Evolutionary conservation across 23 tunicate species (phyloP).

Genomic region (Ciona savignyi): DNA sequence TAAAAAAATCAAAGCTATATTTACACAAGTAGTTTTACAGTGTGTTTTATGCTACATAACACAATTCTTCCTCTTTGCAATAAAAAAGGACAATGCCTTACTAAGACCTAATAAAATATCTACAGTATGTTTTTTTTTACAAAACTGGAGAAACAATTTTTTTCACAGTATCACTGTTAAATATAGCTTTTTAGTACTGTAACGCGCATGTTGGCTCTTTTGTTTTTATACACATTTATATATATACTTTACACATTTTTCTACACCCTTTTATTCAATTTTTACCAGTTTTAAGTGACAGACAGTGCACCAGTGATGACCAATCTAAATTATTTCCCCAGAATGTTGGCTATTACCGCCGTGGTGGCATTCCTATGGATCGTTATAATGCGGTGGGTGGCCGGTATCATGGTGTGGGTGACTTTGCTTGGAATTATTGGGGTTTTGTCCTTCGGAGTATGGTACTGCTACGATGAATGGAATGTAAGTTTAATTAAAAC

Average conservation of each 20-base stretch:
- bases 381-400: conserved; percentile 80
- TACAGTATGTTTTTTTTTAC: no score
- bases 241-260: no score
- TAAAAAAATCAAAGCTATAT: no score
- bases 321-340: conserved; percentile 2
- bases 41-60: background rate
- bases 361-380: conserved; percentile 90
- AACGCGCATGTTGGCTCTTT: no score
- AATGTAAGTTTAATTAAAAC: conserved; percentile 67
- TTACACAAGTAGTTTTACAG: background rate
- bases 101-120: no score
- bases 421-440: conserved; percentile 65
- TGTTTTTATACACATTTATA: no score
- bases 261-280: background rate
- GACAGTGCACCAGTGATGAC: background rate
- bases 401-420: conserved; percentile 86
- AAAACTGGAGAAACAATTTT: no score
- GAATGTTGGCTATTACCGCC: conserved; percentile 58
- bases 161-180: no score
- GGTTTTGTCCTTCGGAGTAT: conserved; percentile 57
- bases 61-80: no score
- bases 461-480: conserved; percentile 73
- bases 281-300: background rate
- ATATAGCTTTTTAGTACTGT: no score
- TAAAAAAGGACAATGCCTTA: no score